A percentile compares a stretch with the other conserved stretches of the same genome.
phyloP scores from a whole-genome alignment of 2,113 vertebrate genomes.

The Corythornis vintsioides region DNA sequence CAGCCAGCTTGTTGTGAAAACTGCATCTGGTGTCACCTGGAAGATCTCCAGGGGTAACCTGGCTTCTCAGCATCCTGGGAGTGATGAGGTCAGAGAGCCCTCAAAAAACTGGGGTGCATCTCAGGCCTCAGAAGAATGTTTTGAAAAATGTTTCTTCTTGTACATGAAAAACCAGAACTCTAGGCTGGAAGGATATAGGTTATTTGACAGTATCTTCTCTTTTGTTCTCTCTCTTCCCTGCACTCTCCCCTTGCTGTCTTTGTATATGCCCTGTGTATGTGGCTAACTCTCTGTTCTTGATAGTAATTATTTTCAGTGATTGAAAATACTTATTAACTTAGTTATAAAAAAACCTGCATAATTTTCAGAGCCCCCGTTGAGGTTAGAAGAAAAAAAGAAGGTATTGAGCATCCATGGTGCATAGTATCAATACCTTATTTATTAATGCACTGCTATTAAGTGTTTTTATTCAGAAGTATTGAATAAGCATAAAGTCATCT shows the following conservation, averaged over 20 bases:
- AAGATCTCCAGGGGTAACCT: not conserved
- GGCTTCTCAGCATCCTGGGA: not conserved
- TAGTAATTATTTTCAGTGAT: not conserved
- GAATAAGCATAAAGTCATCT: conserved; percentile 41
- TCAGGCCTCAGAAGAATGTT: not conserved
- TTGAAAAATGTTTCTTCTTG: not conserved
- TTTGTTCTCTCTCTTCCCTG: not conserved
- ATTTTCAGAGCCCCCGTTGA: not conserved
- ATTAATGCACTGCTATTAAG: conserved; percentile 5
- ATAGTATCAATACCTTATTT: conserved; percentile 27
- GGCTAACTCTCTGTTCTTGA: not conserved
- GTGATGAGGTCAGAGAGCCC: not conserved
- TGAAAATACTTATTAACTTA: conserved; percentile 19
- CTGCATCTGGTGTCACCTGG: not conserved
- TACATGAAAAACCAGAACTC: not conserved
- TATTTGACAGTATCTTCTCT: conserved; percentile 6
- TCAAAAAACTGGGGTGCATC: not conserved
- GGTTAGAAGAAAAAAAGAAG: conserved; percentile 1
- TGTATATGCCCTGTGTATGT: not conserved
- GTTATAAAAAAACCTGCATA: not conserved
- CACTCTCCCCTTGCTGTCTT: not conserved
- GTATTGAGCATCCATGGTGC: not conserved
- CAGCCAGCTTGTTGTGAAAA: not conserved
- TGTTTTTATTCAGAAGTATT: conserved; percentile 45
- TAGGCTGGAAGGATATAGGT: not conserved